Percentiles rank a stretch among this genome's conserved stretches.
Evolutionary conservation across 2,888 invertebrate species (phyloP).

Genomic region (Lepidocyrtinus sp.): DNA sequence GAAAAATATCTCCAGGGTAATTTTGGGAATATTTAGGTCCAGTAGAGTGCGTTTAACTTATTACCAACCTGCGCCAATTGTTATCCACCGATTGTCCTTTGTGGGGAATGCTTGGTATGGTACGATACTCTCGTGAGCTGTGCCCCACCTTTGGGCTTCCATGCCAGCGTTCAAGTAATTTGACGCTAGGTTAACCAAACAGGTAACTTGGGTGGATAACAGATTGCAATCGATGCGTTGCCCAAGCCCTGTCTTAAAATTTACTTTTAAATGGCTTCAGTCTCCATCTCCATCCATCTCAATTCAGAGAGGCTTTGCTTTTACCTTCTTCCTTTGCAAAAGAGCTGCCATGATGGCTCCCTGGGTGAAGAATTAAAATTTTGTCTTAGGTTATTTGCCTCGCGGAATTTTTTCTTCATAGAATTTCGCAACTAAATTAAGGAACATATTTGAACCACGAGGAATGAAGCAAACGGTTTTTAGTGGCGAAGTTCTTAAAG

Average conservation of each 20-base stretch:
- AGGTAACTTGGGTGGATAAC: slow-evolving; percentile 92
- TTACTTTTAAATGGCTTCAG: no score
- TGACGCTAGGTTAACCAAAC: slow-evolving; percentile 89
- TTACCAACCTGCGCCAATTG: slow-evolving; percentile 91
- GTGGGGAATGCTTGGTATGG: slow-evolving; percentile 94
- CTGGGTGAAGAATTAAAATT: no score
- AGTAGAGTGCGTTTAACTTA: neutral
- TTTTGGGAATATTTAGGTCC: neutral
- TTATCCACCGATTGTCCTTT: slow-evolving; percentile 83
- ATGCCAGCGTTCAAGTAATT: slow-evolving; percentile 90
- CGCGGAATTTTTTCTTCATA: no score
- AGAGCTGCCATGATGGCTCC: slow-evolving; percentile 95
- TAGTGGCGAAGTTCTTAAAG: no score
- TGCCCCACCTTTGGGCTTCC: slow-evolving; percentile 89
- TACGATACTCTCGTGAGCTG: slow-evolving; percentile 93
- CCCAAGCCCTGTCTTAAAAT: slow-evolving; percentile 83
- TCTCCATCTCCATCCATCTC: no score
- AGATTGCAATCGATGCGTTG: slow-evolving; percentile 95
- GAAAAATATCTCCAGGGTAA: no score
- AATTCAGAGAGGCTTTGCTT: neutral
- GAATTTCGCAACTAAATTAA: no score
- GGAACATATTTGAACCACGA: no score
- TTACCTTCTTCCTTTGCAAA: slow-evolving; percentile 77
- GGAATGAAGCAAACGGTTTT: no score
- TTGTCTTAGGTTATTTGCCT: no score